These are phyloP conservation scores for Sarcophaga carnaria DNA, from an alignment of 2,888 invertebrate genomes.

Conservation along the genomic window DNA sequence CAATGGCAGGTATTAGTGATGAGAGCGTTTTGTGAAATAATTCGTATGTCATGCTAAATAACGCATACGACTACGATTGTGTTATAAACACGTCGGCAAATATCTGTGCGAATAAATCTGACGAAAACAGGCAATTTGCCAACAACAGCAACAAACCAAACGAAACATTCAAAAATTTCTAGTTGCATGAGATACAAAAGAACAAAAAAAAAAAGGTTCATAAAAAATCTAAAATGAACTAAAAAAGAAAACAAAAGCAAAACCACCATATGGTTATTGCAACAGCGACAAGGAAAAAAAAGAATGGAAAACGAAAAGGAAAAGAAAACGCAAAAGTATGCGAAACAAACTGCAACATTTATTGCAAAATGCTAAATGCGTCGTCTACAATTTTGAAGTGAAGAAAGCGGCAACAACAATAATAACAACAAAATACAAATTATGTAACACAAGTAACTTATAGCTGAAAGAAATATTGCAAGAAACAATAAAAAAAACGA, in stretches of 20 bases:
- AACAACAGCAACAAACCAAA: neutral
- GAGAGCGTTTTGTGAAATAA: constrained; percentile 1
- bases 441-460: no score
- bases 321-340: constrained; percentile 10
- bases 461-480: no score
- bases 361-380: constrained; percentile 52
- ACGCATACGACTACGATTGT: constrained; percentile 63
- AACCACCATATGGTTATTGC: no score
- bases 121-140: constrained; percentile 68
- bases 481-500: no score
- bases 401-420: neutral
- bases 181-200: no score
- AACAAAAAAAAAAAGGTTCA: no score
- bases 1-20: no score
- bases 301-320: neutral
- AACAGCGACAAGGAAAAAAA: no score
- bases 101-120: constrained; percentile 69
- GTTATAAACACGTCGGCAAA: constrained; percentile 69
- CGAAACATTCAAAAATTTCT: no score
- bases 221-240: no score
- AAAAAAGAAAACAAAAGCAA: no score
- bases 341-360: constrained; percentile 53
- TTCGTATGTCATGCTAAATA: constrained; percentile 41
- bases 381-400: constrained; percentile 30
- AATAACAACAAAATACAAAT: no score